These are phyloP conservation scores for Anisognathus igniventris DNA, from an alignment of 2,797 vertebrate species.

Conservation along the genomic window DNA sequence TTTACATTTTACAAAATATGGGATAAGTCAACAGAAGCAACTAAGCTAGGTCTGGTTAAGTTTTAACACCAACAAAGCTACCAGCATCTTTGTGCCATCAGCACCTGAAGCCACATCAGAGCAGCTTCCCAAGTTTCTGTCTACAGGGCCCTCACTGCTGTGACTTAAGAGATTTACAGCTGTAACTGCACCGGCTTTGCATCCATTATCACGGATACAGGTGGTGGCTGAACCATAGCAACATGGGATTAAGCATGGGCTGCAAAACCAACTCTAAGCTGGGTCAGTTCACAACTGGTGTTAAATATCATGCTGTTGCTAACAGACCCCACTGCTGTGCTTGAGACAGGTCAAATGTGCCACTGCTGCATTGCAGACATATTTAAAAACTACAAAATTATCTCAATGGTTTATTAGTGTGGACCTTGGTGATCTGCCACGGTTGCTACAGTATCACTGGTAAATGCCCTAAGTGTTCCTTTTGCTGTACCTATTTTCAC, in stretches of 20 bases:
- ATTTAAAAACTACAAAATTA: background rate
- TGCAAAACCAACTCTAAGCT: constrained; percentile 1
- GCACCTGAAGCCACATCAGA: background rate
- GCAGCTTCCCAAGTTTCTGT: background rate
- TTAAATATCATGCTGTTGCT: background rate
- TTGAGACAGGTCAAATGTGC: background rate
- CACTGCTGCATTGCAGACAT: background rate
- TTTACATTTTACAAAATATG: background rate
- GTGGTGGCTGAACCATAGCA: background rate
- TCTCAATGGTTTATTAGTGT: background rate
- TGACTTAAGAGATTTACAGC: background rate
- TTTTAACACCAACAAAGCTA: background rate
- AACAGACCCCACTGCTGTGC: background rate
- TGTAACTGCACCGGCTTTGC: background rate
- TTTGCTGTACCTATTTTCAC: background rate
- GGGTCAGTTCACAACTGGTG: constrained; percentile 1
- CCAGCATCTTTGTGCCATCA: background rate
- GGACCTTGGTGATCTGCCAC: background rate
- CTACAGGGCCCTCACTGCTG: background rate
- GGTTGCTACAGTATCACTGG: background rate
- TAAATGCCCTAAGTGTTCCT: background rate
- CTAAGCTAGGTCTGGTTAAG: background rate
- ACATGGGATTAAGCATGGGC: background rate
- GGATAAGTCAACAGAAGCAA: background rate
- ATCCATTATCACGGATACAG: background rate